Evolutionary conservation across 2,113 vertebrate genomes (phyloP).

Genomic region (Chinchilla lanigera): DNA sequence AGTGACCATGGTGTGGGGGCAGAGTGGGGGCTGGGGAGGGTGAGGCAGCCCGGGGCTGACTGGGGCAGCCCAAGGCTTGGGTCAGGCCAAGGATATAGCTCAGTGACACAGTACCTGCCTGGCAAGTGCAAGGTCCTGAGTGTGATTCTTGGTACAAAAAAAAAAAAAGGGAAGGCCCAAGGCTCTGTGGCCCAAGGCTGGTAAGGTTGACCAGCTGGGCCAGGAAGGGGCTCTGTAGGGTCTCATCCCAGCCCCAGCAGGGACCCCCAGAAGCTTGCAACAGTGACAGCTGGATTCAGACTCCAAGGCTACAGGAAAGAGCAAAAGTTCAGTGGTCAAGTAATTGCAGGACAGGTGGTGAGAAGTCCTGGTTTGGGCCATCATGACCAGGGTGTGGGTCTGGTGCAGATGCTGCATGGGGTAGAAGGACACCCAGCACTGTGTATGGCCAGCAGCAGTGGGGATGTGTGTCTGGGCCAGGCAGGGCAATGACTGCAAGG

Average conservation of each 20-base stretch:
- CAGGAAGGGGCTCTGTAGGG: too few species aligned
- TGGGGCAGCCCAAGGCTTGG: too few species aligned
- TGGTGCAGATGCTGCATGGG: neutral
- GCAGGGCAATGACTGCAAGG: accelerated
- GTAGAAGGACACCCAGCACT: too few species aligned
- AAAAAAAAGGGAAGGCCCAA: neutral
- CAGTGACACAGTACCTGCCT: too few species aligned
- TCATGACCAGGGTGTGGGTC: neutral
- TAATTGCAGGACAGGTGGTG: neutral
- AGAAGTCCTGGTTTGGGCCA: neutral
- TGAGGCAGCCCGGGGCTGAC: neutral
- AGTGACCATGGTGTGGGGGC: neutral
- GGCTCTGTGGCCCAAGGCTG: neutral
- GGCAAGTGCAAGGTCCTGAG: too few species aligned
- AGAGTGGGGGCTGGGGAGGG: neutral
- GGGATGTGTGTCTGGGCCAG: neutral
- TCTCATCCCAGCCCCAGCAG: neutral
- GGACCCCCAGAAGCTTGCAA: neutral
- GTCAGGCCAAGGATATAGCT: neutral
- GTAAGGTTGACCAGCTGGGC: neutral
- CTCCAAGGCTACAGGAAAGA: neutral
- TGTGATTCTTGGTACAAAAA: too few species aligned
- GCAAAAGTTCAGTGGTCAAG: neutral
- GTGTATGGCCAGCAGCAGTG: neutral
- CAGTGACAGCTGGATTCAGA: neutral